Conservation (phyloP, 2,797 vertebrate species). For the Rhincodon typus region DNA sequence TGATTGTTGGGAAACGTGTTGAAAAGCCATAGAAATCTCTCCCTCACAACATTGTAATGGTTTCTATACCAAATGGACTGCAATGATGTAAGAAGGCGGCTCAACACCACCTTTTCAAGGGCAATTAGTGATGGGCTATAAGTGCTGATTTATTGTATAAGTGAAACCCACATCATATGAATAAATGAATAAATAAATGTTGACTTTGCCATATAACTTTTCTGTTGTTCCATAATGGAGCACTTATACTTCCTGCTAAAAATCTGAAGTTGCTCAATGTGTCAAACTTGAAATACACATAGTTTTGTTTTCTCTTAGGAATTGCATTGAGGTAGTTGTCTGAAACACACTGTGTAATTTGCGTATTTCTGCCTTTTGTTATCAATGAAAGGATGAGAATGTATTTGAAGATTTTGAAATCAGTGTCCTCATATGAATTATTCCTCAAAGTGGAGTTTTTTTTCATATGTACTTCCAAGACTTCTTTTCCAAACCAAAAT, state of each 20-base stretch:
- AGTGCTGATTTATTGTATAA: no score
- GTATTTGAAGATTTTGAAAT: background rate
- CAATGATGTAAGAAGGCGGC: no score
- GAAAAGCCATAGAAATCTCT: no score
- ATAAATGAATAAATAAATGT: conserved; percentile 34
- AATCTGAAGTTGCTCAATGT: background rate
- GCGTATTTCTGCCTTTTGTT: background rate
- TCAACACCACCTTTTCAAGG: no score
- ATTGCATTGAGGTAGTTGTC: background rate
- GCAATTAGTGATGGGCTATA: no score
- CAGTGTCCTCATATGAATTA: background rate
- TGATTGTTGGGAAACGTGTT: conserved; percentile 45
- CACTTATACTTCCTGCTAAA: conserved; percentile 33
- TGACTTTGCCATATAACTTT: conserved; percentile 46
- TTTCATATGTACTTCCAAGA: background rate
- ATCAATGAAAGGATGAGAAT: background rate
- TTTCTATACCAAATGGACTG: no score
- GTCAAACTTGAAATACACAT: background rate
- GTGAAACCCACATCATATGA: no score
- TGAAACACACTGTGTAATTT: background rate
- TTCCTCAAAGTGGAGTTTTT: background rate
- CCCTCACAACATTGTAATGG: no score
- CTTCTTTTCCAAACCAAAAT: background rate
- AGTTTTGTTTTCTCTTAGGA: background rate
- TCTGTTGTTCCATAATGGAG: conserved; percentile 46